Evolutionary conservation across 2,888 invertebrate genomes (phyloP).

Genomic region (Campopleginae sp.): DNA sequence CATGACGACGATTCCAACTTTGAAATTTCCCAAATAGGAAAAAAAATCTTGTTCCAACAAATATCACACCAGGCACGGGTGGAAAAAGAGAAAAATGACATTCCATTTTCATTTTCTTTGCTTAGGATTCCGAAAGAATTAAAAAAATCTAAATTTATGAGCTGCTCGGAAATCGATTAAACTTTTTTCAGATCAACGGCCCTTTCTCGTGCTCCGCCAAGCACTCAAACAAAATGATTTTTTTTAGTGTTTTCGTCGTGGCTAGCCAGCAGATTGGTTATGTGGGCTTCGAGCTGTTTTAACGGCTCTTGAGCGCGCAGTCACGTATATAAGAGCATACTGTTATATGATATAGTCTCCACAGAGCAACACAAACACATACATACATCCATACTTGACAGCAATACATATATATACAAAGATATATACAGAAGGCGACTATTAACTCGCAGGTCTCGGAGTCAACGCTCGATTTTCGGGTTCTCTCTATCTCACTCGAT

Average conservation of each 20-base stretch:
- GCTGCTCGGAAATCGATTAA: not conserved
- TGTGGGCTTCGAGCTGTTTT: conserved; percentile 61
- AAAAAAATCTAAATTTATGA: not conserved
- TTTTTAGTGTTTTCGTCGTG: conserved; percentile 25
- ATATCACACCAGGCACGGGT: not conserved
- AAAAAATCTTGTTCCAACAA: not conserved
- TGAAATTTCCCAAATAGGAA: not conserved
- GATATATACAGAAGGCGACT: conserved; percentile 38
- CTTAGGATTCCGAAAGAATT: not conserved
- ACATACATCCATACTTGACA: conserved; percentile 3
- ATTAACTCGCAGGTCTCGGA: conserved; percentile 50
- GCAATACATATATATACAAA: not conserved
- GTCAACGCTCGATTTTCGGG: conserved; percentile 68
- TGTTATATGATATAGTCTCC: conserved; percentile 34
- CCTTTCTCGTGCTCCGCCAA: not conserved
- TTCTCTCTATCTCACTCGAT: conserved; percentile 51
- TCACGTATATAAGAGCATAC: conserved; percentile 54
- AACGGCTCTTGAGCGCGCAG: conserved; percentile 58
- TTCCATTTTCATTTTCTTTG: not conserved
- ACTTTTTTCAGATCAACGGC: not conserved
- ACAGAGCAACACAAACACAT: not conserved
- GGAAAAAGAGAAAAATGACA: not conserved
- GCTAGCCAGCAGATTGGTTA: conserved; percentile 38
- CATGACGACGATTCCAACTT: too few species aligned
- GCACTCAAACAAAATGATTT: conserved; percentile 10